These are phyloP conservation scores for Acanthis flammea DNA, from an alignment of 2,797 vertebrate species.

Conservation along the genomic window DNA sequence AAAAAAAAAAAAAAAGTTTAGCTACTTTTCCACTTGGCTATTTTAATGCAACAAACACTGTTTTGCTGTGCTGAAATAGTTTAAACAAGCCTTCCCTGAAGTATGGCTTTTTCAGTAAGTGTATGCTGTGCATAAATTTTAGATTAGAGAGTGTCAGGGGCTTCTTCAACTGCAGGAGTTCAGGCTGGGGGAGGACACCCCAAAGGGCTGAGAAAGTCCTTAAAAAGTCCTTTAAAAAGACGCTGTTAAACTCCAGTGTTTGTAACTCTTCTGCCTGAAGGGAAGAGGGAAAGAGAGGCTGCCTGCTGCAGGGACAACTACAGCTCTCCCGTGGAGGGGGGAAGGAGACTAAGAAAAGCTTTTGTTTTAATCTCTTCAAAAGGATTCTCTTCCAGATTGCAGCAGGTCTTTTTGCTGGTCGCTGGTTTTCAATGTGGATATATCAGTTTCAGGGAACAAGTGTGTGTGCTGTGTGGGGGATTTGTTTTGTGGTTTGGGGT, in stretches of 20 bases:
- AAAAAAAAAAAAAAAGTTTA: not conserved
- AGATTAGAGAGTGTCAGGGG: constrained; percentile 10
- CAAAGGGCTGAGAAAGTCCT: not conserved
- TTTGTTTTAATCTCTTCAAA: constrained; percentile 45
- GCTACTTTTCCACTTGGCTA: not conserved
- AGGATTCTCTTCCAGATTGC: not conserved
- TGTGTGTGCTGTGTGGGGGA: not conserved
- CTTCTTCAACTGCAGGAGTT: not conserved
- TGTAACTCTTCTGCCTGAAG: not conserved
- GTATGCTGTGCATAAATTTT: not conserved
- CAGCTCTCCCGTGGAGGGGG: not conserved
- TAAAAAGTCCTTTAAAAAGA: constrained; percentile 19
- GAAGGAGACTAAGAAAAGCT: constrained; percentile 22
- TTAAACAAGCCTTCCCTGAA: constrained; percentile 27
- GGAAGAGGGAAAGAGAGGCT: not conserved
- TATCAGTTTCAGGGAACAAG: constrained; percentile 61
- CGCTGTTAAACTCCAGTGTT: not conserved
- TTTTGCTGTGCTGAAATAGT: constrained; percentile 5
- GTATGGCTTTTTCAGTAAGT: not conserved
- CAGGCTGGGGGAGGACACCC: not conserved
- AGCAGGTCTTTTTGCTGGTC: constrained; percentile 1
- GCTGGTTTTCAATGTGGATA: not conserved
- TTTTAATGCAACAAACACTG: not conserved
- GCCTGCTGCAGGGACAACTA: not conserved
- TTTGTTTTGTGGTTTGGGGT: not conserved